phyloP scores from a whole-genome alignment of 2,888 invertebrate genomes.

The Carcina quercana region DNA sequence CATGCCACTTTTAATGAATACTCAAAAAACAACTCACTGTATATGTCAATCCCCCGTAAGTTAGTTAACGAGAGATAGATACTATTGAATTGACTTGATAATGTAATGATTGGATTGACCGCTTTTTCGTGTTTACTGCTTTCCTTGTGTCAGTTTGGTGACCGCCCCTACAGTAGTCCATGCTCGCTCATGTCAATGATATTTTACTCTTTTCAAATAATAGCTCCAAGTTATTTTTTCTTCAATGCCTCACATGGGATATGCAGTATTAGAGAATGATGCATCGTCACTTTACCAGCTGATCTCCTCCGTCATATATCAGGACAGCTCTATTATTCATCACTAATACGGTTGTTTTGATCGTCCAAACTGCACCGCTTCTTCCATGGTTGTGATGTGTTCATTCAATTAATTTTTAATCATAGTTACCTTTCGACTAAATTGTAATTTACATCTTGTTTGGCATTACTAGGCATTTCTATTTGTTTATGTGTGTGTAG shows the following conservation, averaged over 20 bases:
- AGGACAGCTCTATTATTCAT: slow-evolving; percentile 74
- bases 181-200: slow-evolving; percentile 69
- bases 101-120: slow-evolving; percentile 73
- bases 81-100: slow-evolving; percentile 59
- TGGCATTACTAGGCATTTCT: slow-evolving; percentile 6
- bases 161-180: slow-evolving; percentile 72
- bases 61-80: slow-evolving; percentile 41
- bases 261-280: slow-evolving; percentile 73
- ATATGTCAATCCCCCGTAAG: slow-evolving; percentile 44
- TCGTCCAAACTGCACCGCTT: slow-evolving; percentile 59
- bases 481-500: slow-evolving; percentile 36
- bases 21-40: slow-evolving; percentile 73
- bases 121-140: slow-evolving; percentile 77
- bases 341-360: slow-evolving; percentile 58
- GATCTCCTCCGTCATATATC: slow-evolving; percentile 68
- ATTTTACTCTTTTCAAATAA: slow-evolving; percentile 67
- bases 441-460: slow-evolving; percentile 10
- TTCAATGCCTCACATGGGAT: slow-evolving; percentile 71
- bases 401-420: slow-evolving; percentile 10
- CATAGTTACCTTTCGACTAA: slow-evolving; percentile 17
- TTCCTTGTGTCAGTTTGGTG: slow-evolving; percentile 77
- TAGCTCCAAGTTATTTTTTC: slow-evolving; percentile 67
- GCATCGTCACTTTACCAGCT: slow-evolving; percentile 74
- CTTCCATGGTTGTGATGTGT: slow-evolving; percentile 19
- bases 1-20: slow-evolving; percentile 32